A percentile compares a stretch with the other conserved stretches of the same genome.
Evolutionary conservation across 2,888 invertebrate species (phyloP).

Genomic region (Alloplasta piceator): DNA sequence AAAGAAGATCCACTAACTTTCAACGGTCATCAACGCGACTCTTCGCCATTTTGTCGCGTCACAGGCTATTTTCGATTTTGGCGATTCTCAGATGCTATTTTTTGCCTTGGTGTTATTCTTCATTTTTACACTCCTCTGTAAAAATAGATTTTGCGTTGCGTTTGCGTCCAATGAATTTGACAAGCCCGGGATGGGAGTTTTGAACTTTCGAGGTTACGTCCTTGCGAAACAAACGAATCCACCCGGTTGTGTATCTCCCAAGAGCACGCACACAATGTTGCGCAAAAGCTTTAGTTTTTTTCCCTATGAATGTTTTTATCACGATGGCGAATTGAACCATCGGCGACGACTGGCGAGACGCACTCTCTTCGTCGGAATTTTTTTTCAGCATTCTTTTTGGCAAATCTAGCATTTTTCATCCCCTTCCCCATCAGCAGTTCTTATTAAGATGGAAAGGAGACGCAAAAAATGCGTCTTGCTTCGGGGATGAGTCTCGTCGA

Average conservation of each 20-base stretch:
- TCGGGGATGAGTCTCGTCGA: too few species aligned
- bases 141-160: too few species aligned
- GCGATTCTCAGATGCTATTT: background rate
- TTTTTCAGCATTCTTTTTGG: too few species aligned
- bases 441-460: too few species aligned
- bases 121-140: background rate
- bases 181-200: constrained; percentile 32
- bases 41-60: background rate
- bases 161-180: constrained; percentile 2
- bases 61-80: constrained; percentile 1
- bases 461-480: too few species aligned
- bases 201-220: constrained; percentile 47
- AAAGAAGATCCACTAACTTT: background rate
- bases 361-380: too few species aligned
- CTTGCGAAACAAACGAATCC: background rate
- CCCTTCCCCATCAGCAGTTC: too few species aligned
- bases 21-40: background rate
- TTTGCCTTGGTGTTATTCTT: background rate
- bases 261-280: background rate
- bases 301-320: background rate
- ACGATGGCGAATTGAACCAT: background rate
- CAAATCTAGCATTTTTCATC: too few species aligned
- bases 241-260: too few species aligned
- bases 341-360: too few species aligned
- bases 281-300: background rate